A percentile compares a stretch with the other conserved stretches of the same genome.
phyloP scores from a whole-genome alignment of 2,797 vertebrate species.

The Vespertilio murinus region DNA sequence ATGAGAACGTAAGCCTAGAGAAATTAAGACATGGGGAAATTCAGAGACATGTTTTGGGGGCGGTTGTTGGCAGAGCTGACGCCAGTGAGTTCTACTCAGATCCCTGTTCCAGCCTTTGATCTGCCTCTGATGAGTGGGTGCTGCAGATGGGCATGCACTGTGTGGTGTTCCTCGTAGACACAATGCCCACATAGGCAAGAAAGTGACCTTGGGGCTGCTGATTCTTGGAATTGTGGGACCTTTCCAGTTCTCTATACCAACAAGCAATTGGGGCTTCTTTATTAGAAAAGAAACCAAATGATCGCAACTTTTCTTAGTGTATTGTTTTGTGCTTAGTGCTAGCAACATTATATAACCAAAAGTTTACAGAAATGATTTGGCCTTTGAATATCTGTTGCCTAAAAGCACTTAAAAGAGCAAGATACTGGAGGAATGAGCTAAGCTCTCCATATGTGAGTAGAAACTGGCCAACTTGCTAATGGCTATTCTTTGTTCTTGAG shows the following conservation, averaged over 20 bases:
- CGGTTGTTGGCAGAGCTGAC: not conserved
- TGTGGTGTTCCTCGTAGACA: not conserved
- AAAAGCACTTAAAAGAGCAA: not conserved
- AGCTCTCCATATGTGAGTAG: not conserved
- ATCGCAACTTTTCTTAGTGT: not conserved
- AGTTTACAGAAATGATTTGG: slow-evolving; percentile 41
- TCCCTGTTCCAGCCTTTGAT: not conserved
- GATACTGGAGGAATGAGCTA: not conserved
- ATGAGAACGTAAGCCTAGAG: not conserved
- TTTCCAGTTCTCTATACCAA: not conserved
- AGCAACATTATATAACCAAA: not conserved
- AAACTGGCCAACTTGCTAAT: not conserved
- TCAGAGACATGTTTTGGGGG: not conserved
- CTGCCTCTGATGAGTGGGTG: not conserved
- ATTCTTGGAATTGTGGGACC: not conserved
- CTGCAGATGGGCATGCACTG: not conserved
- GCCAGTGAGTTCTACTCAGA: not conserved
- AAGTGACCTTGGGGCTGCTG: not conserved
- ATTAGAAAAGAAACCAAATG: slow-evolving; percentile 20
- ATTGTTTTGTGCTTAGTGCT: slow-evolving; percentile 1
- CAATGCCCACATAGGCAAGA: not conserved
- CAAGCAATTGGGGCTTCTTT: not conserved
- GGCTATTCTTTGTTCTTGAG: not conserved
- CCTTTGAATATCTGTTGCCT: slow-evolving; percentile 44
- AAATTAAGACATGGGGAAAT: not conserved